These are phyloP conservation scores for Paraplagusia blochii DNA, from an alignment of 2,113 vertebrate genomes.

Conservation along the genomic window DNA sequence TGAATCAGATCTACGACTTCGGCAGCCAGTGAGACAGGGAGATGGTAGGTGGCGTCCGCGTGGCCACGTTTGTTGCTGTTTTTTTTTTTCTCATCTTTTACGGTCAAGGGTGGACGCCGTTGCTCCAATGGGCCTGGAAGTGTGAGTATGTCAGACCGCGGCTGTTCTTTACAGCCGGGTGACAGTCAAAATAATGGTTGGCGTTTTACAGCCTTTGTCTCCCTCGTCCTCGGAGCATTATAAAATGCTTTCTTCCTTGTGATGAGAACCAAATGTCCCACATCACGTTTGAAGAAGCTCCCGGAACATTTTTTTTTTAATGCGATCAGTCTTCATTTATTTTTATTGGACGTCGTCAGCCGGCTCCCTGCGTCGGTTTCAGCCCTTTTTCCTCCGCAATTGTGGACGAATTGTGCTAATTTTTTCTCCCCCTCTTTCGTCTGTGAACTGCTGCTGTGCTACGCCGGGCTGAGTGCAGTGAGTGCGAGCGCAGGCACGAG, in stretches of 20 bases:
- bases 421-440: constrained; percentile 34
- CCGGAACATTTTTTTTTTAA: constrained; percentile 13
- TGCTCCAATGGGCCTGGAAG: constrained; percentile 32
- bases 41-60: constrained; percentile 37
- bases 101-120: constrained; percentile 48
- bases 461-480: constrained; percentile 68
- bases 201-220: constrained; percentile 48
- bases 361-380: constrained; percentile 13
- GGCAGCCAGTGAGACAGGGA: constrained; percentile 25
- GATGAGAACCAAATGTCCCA: constrained; percentile 24
- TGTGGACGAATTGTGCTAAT: constrained; percentile 62
- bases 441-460: constrained; percentile 61
- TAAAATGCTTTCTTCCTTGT: constrained; percentile 1
- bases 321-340: constrained; percentile 1
- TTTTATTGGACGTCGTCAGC: constrained; percentile 30
- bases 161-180: constrained; percentile 18
- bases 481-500: constrained; percentile 60
- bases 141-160: constrained; percentile 13
- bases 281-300: constrained; percentile 14
- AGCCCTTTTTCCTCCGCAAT: constrained; percentile 39
- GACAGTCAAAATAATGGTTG: constrained; percentile 24
- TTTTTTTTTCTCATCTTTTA: constrained; percentile 54
- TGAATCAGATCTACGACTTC: constrained; percentile 55
- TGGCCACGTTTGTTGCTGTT: constrained; percentile 48
- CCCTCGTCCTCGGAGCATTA: constrained; percentile 14